Evolutionary conservation across 2,888 invertebrate genomes (phyloP).

Genomic region (Clivina fossor): DNA sequence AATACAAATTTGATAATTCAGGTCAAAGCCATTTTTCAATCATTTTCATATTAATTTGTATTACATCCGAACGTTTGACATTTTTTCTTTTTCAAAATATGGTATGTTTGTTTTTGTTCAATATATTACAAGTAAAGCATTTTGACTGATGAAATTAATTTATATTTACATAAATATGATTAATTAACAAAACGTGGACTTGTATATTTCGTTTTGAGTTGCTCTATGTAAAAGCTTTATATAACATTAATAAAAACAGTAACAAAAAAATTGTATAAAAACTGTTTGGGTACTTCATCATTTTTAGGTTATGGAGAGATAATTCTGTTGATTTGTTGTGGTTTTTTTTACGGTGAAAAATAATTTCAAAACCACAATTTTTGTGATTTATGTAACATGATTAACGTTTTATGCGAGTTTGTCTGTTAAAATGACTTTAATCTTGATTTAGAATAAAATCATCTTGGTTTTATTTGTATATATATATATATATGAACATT

Average conservation of each 20-base stretch:
- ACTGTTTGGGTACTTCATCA: conserved; percentile 28
- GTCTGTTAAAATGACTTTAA: conserved; percentile 27
- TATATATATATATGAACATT: too few relatives aligned
- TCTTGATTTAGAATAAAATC: conserved; percentile 21
- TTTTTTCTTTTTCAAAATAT: too few relatives aligned
- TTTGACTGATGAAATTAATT: too few relatives aligned
- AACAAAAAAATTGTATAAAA: conserved; percentile 22
- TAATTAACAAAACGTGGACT: conserved; percentile 15
- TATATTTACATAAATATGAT: conserved; percentile 22
- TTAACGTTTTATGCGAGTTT: conserved; percentile 28
- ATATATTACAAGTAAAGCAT: too few relatives aligned
- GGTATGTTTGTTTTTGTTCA: too few relatives aligned
- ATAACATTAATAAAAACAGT: conserved; percentile 26
- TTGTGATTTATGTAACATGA: conserved; percentile 26
- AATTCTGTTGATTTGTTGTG: conserved; percentile 30
- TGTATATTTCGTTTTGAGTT: conserved; percentile 12
- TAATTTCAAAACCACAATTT: conserved; percentile 29
- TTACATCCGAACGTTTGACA: too few relatives aligned
- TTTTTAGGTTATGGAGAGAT: conserved; percentile 32
- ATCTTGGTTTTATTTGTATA: neutral
- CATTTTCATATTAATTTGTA: too few relatives aligned
- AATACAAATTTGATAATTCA: too few relatives aligned
- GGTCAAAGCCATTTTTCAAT: too few relatives aligned
- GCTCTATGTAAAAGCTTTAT: conserved; percentile 19
- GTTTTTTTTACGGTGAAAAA: conserved; percentile 26